Conservation (phyloP, 2,797 vertebrate genomes). For the Cichlasoma orientale region DNA sequence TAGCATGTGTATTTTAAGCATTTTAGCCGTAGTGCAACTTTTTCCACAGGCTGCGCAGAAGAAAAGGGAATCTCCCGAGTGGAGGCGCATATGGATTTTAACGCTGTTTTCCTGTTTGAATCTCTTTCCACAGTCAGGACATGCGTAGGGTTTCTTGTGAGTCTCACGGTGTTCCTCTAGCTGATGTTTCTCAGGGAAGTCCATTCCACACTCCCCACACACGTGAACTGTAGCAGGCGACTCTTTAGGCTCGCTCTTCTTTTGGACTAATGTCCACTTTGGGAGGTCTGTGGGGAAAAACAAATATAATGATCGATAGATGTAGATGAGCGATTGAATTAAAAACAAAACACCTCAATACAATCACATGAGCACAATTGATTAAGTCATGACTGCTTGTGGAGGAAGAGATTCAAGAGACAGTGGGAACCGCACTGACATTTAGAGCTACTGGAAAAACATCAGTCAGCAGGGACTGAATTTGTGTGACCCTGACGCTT, state of each 20-base stretch:
- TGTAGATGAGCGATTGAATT: not conserved
- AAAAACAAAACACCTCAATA: not conserved
- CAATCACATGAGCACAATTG: not conserved
- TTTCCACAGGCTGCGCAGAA: constrained; percentile 55
- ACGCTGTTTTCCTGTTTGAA: constrained; percentile 53
- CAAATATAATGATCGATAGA: not conserved
- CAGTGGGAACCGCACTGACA: too few species aligned
- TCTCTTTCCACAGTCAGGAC: constrained; percentile 52
- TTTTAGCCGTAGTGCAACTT: constrained; percentile 24
- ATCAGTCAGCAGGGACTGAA: too few species aligned
- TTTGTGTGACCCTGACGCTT: too few species aligned
- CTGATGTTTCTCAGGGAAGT: constrained; percentile 55
- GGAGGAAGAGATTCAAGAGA: too few species aligned
- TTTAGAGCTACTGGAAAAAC: too few species aligned
- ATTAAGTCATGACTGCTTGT: not conserved
- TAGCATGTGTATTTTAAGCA: constrained; percentile 41
- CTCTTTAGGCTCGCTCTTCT: constrained; percentile 17
- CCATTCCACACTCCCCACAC: constrained; percentile 61
- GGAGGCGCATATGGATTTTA: constrained; percentile 41
- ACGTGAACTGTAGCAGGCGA: constrained; percentile 26
- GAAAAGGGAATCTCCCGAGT: constrained; percentile 45
- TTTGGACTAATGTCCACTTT: constrained; percentile 41
- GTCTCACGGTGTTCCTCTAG: constrained; percentile 41
- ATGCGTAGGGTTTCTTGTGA: constrained; percentile 51
- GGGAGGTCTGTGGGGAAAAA: constrained; percentile 29